Evolutionary conservation across 2,888 invertebrate genomes (phyloP).

Genomic region (Dione juno): DNA sequence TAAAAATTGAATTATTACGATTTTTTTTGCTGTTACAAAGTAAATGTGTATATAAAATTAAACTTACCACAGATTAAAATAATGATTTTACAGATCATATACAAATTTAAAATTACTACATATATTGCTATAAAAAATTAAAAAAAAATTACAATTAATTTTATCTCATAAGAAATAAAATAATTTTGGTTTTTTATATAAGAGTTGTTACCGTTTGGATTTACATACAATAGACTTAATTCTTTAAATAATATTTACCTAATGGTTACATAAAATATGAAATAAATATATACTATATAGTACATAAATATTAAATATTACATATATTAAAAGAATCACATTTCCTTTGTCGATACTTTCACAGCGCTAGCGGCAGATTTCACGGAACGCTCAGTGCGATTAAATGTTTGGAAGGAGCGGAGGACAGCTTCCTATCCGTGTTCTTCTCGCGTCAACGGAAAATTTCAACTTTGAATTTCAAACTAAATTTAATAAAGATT

Average conservation of each 20-base stretch:
- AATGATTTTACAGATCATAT: not conserved
- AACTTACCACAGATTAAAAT: not conserved
- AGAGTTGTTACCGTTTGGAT: too few relatives aligned
- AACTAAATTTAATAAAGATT: not conserved
- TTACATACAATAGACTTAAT: too few relatives aligned
- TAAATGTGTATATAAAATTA: slow-evolving; percentile 14
- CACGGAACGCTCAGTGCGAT: slow-evolving; percentile 72
- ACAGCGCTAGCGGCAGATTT: slow-evolving; percentile 70
- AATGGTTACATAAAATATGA: too few relatives aligned
- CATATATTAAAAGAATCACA: not conserved
- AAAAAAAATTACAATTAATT: not conserved
- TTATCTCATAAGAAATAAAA: too few relatives aligned
- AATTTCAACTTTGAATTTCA: slow-evolving; percentile 63
- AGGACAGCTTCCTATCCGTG: slow-evolving; percentile 61
- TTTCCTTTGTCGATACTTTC: slow-evolving; percentile 52
- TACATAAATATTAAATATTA: not conserved
- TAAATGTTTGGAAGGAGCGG: slow-evolving; percentile 71
- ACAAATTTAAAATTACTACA: not conserved
- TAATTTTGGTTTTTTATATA: too few relatives aligned
- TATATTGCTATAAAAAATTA: not conserved
- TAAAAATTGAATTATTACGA: not conserved
- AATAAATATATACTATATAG: not conserved
- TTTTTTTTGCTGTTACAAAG: not conserved
- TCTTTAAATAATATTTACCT: too few relatives aligned
- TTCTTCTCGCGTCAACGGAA: slow-evolving; percentile 68